phyloP scores from a whole-genome alignment of 2,113 vertebrate species.

The Dendrocopos noguchii region DNA sequence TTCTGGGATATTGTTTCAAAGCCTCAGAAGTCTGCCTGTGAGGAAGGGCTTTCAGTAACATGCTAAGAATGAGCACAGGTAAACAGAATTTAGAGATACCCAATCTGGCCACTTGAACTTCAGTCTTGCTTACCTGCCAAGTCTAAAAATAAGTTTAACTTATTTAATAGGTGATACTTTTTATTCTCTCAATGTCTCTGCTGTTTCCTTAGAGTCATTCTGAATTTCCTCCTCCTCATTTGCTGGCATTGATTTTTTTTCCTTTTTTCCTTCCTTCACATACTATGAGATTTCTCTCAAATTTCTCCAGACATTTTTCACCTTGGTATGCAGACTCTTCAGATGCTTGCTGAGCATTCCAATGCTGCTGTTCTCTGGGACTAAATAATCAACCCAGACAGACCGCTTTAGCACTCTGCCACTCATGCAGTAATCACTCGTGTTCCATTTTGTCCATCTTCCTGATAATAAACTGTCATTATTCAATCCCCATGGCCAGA shows the following conservation, averaged over 20 bases:
- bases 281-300: background rate
- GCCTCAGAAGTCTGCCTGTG: background rate
- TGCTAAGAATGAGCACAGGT: background rate
- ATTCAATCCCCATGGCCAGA: background rate
- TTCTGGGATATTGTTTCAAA: background rate
- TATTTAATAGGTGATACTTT: background rate
- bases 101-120: background rate
- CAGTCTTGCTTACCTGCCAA: background rate
- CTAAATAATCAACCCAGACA: background rate
- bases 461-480: background rate
- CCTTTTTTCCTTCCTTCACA: background rate
- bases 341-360: background rate
- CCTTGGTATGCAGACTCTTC: background rate
- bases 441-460: background rate
- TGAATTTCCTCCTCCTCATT: background rate
- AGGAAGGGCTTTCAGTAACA: background rate
- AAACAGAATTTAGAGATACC: background rate
- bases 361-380: background rate
- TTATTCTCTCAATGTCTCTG: background rate
- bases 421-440: background rate
- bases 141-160: background rate
- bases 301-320: background rate
- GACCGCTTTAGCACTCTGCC: background rate
- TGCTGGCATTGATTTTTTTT: accelerated
- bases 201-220: background rate